Conservation (phyloP, 1,140 invertebrate genomes). For the Zaprionus lachaisei region DNA sequence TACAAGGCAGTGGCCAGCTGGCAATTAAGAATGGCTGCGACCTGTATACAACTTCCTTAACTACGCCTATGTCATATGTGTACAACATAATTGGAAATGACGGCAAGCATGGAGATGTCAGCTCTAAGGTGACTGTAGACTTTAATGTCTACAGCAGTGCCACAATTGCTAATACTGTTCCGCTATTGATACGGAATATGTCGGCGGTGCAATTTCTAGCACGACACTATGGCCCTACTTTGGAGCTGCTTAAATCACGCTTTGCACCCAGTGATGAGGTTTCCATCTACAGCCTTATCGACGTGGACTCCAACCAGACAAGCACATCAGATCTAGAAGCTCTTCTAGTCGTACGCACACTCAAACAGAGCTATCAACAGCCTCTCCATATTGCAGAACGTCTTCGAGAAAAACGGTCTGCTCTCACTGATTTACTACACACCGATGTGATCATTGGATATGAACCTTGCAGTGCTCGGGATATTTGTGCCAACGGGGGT, state of each 20-base stretch:
- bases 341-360: slow-evolving; percentile 87
- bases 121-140: slow-evolving; percentile 92
- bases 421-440: slow-evolving; percentile 88
- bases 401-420: slow-evolving; percentile 87
- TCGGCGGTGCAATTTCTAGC: slow-evolving; percentile 90
- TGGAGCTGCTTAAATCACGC: slow-evolving; percentile 89
- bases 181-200: slow-evolving; percentile 90
- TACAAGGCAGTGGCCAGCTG: slow-evolving; percentile 87
- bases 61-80: slow-evolving; percentile 89
- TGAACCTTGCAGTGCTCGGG: slow-evolving; percentile 87
- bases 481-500: slow-evolving; percentile 90
- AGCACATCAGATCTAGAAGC: slow-evolving; percentile 87
- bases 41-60: slow-evolving; percentile 89
- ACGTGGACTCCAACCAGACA: slow-evolving; percentile 75
- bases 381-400: slow-evolving; percentile 88
- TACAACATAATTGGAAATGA: slow-evolving; percentile 94
- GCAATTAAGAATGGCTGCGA: slow-evolving; percentile 91
- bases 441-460: slow-evolving; percentile 88
- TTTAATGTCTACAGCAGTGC: slow-evolving; percentile 92
- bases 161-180: slow-evolving; percentile 93
- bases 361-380: slow-evolving; percentile 86
- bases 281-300: slow-evolving; percentile 90
- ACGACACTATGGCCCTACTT: slow-evolving; percentile 89
- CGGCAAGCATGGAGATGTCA: slow-evolving; percentile 93
- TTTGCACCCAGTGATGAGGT: slow-evolving; percentile 88